These are phyloP conservation scores for Atherix ibis DNA, from an alignment of 2,888 invertebrate species.

Conservation along the genomic window DNA sequence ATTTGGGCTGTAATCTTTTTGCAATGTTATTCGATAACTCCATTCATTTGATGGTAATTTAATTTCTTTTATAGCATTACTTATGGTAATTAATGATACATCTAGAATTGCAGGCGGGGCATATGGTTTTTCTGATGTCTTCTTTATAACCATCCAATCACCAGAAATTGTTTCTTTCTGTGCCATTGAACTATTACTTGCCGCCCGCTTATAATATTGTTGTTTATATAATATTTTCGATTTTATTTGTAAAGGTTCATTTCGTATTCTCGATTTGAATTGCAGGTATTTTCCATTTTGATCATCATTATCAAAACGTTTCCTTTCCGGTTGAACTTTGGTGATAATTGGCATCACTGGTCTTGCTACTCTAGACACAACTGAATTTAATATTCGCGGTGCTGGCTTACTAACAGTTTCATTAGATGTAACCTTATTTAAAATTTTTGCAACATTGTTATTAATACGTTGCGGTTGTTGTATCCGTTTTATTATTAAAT, in stretches of 20 bases:
- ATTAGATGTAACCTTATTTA: slow-evolving; percentile 1
- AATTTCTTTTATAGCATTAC: slow-evolving; percentile 22
- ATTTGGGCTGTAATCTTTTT: slow-evolving; percentile 20
- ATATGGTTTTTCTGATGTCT: slow-evolving; percentile 15
- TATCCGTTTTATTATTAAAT: too few relatives aligned
- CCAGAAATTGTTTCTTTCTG: slow-evolving; percentile 33
- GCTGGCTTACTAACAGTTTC: slow-evolving; percentile 18
- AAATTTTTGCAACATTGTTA: slow-evolving; percentile 1
- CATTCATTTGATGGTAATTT: slow-evolving; percentile 24
- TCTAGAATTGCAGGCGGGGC: slow-evolving; percentile 16
- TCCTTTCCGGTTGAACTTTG: slow-evolving; percentile 1
- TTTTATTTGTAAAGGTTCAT: background rate
- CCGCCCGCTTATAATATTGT: slow-evolving; percentile 27
- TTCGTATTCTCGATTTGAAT: background rate
- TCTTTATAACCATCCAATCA: slow-evolving; percentile 31
- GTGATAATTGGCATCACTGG: background rate
- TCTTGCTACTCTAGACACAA: slow-evolving; percentile 23
- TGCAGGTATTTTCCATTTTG: too few relatives aligned
- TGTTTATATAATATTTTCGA: slow-evolving; percentile 26
- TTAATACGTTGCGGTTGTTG: slow-evolving; percentile 9
- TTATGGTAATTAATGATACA: slow-evolving; percentile 25
- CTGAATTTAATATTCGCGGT: slow-evolving; percentile 27
- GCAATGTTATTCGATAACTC: slow-evolving; percentile 29
- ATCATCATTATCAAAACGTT: slow-evolving; percentile 6
- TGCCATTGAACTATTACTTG: too few relatives aligned